Base-by-base conservation (phyloP, 1,140 invertebrate genomes). In the Latrodectus geometricus region DNA sequence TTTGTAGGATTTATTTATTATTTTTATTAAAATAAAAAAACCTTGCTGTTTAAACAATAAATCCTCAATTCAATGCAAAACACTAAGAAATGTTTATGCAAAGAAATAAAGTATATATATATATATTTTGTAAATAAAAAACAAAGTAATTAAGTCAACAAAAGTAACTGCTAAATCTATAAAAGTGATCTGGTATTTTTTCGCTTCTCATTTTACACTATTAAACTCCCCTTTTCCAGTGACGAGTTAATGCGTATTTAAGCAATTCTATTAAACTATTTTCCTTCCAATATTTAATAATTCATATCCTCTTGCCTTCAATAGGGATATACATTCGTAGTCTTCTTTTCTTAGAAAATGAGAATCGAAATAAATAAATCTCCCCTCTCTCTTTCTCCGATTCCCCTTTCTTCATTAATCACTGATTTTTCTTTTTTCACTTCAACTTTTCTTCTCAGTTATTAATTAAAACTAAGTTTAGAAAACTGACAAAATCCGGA, bases 401-500 rank as follows among this genome's bases (percentile, higher is more conserved):
- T 76, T 76, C 50, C 74, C 9, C n/a, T 76, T 69, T 75, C 82
- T 84, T 75, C 72, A 68, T 68, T 84, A 84, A 84, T 84, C 70
- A 23, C 74, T 74, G 72, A 82, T 82, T 82, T n/a, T 74, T 1
- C 66, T 70, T 81, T 81, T 75, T 75, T 54, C 9, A 48, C 76
- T 84, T 84, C 20, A 69, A 73, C 80, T 74, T 74, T 83, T 61
- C 49, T n/a, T 20, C 72, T 20, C 50, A 52, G 82, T 84, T 84
- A 84, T 84, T 84, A 84, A 84, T 84, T 84, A 84, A 84, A 84
- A 84, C 72, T 76, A 76, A 84, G 82, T 84, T 76, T 76, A 76
- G 72, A 76, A 76, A 76, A 70, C 72, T 84, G 79, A 73, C 79
- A 82, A 66, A 73, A 54, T 73, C 69, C 35, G 79, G 52, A 61